These are phyloP conservation scores for Sclerodermus sp. DNA, from an alignment of 2,888 invertebrate species.

Conservation along the genomic window DNA sequence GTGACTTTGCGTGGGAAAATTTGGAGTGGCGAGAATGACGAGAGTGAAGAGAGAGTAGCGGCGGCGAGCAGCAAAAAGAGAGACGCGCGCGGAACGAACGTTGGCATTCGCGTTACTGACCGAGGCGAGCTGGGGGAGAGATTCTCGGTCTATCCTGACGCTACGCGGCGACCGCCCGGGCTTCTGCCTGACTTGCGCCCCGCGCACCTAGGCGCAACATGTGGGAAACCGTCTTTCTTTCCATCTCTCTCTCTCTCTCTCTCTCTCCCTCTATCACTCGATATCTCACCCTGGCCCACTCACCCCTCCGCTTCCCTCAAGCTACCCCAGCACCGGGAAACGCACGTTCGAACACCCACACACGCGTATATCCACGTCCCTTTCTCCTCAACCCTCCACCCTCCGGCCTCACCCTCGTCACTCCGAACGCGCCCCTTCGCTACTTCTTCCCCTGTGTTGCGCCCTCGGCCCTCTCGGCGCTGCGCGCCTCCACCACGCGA, in stretches of 20 bases:
- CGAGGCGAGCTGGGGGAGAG: conserved; percentile 34
- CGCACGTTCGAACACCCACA: too few species aligned
- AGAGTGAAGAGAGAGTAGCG: not conserved
- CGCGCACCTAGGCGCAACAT: conserved; percentile 54
- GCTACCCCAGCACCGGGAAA: too few species aligned
- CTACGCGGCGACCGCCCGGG: conserved; percentile 50
- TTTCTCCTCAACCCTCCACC: too few species aligned
- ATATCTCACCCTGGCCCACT: not conserved
- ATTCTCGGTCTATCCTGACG: conserved; percentile 38
- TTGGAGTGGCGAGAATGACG: too few species aligned
- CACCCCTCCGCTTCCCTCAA: not conserved
- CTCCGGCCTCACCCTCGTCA: too few species aligned
- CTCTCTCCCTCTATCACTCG: not conserved
- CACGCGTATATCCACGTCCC: too few species aligned
- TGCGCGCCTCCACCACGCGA: too few species aligned
- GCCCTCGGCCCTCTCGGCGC: too few species aligned
- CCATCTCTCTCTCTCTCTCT: not conserved
- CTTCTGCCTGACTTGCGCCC: conserved; percentile 53
- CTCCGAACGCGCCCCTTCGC: too few species aligned
- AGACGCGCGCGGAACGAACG: conserved; percentile 35
- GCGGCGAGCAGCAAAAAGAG: not conserved
- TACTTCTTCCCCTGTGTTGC: too few species aligned
- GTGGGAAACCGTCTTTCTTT: conserved; percentile 43
- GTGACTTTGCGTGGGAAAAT: too few species aligned
- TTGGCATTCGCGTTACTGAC: conserved; percentile 50